These are phyloP conservation scores for Pseudomugil tenellus DNA, from an alignment of 2,797 vertebrate genomes.

Conservation along the genomic window DNA sequence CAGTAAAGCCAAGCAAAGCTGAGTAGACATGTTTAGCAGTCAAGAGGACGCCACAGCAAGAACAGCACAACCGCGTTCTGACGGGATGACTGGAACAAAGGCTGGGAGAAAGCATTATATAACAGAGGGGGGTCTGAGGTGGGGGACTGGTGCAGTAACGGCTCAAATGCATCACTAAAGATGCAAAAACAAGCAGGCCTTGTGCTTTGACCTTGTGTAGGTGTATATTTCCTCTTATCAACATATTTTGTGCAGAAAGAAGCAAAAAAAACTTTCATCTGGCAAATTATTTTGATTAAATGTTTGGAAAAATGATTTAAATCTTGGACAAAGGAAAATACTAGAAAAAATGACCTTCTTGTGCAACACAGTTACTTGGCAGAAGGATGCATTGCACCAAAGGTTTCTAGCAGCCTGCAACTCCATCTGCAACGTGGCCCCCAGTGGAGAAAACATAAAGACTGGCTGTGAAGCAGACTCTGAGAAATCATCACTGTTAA, in stretches of 20 bases:
- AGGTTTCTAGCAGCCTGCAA: background rate
- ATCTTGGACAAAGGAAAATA: no score
- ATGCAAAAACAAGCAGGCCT: no score
- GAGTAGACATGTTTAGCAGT: slow-evolving; percentile 44
- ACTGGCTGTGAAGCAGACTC: no score
- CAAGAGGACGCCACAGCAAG: background rate
- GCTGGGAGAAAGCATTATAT: background rate
- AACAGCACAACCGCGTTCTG: slow-evolving; percentile 4
- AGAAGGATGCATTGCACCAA: background rate
- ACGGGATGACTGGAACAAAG: background rate
- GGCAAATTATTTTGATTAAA: no score
- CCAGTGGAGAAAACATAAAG: background rate
- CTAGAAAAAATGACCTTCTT: no score
- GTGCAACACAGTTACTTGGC: background rate
- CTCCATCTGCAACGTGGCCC: background rate
- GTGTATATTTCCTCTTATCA: background rate
- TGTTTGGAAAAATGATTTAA: no score
- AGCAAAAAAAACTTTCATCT: no score
- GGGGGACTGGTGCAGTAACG: background rate
- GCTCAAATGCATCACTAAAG: no score
- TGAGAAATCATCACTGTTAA: no score
- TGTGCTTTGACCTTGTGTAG: no score
- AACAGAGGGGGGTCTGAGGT: background rate
- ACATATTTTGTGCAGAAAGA: background rate
- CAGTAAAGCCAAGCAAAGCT: slow-evolving; percentile 41